A percentile compares a stretch with the other conserved stretches of the same genome.
Evolutionary conservation across 2,888 invertebrate species (phyloP).

Genomic region (Dryococelus australis): DNA sequence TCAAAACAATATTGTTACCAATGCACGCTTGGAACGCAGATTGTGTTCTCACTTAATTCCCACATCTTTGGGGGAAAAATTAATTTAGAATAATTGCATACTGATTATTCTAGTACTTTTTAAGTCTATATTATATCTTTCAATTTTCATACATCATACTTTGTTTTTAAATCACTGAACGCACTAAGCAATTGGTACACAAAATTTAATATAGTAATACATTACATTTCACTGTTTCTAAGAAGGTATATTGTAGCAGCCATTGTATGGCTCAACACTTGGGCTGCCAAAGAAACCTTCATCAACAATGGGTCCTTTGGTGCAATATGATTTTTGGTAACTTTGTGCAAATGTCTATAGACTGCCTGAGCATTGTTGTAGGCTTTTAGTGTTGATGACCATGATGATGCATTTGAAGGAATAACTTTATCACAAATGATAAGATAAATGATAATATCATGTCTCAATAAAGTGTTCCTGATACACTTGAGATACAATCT

Average conservation of each 20-base stretch:
- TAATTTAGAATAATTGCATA: too few relatives aligned
- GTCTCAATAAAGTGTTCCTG: background rate
- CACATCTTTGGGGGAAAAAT: too few relatives aligned
- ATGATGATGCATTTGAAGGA: background rate
- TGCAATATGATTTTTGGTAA: background rate
- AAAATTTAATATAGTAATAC: too few relatives aligned
- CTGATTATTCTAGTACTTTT: too few relatives aligned
- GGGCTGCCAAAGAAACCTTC: background rate
- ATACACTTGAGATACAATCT: background rate
- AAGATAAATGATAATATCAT: background rate
- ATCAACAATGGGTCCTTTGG: background rate
- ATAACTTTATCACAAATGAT: background rate
- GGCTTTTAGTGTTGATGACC: background rate
- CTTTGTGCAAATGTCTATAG: background rate
- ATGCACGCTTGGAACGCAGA: too few relatives aligned
- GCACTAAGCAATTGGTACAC: too few relatives aligned
- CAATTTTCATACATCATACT: too few relatives aligned
- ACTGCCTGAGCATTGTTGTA: background rate
- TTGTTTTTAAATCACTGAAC: too few relatives aligned
- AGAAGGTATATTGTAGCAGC: background rate
- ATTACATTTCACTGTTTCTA: too few relatives aligned
- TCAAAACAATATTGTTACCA: too few relatives aligned
- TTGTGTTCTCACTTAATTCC: too few relatives aligned
- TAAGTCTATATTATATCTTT: too few relatives aligned
- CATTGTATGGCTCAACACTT: slow-evolving; percentile 22